phyloP scores from a whole-genome alignment of 2,888 invertebrate genomes.

The Acronicta aceris region DNA sequence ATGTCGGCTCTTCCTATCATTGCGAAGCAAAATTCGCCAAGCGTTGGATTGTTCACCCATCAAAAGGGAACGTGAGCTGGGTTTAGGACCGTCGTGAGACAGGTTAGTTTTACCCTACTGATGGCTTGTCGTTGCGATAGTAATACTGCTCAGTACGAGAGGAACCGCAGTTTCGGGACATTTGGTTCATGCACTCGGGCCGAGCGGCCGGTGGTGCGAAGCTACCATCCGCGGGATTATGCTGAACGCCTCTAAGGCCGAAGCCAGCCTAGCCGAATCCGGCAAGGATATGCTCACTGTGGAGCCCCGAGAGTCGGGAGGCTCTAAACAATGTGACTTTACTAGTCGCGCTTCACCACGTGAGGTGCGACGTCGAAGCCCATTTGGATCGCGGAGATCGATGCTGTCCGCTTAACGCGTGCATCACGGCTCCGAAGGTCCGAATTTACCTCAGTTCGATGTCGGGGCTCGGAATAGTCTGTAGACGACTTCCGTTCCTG shows the following conservation, averaged over 20 bases:
- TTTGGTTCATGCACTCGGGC: slow-evolving; percentile 89
- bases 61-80: slow-evolving; percentile 91
- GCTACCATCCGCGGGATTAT: slow-evolving; percentile 89
- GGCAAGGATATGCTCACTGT: slow-evolving; percentile 77
- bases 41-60: slow-evolving; percentile 93
- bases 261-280: slow-evolving; percentile 89
- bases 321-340: slow-evolving; percentile 83
- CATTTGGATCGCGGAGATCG: slow-evolving; percentile 71
- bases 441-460: slow-evolving; percentile 74
- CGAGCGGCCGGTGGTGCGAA: slow-evolving; percentile 91
- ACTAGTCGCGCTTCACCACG: slow-evolving; percentile 68
- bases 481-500: slow-evolving; percentile 90
- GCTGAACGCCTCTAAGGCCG: slow-evolving; percentile 76
- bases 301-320: slow-evolving; percentile 81
- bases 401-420: slow-evolving; percentile 65
- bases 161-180: slow-evolving; percentile 90
- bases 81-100: slow-evolving; percentile 91
- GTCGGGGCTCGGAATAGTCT: slow-evolving; percentile 90
- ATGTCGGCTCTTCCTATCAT: slow-evolving; percentile 94
- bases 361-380: slow-evolving; percentile 75
- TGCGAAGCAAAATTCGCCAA: slow-evolving; percentile 92
- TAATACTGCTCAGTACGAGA: slow-evolving; percentile 88
- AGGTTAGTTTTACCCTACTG: slow-evolving; percentile 91
- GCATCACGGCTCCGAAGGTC: slow-evolving; percentile 59
- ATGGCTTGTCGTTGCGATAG: slow-evolving; percentile 87